A percentile compares a stretch with the other conserved stretches of the same genome.
Conservation (phyloP, 2,888 invertebrate species). For the Sinodicranocentrus sp. region DNA sequence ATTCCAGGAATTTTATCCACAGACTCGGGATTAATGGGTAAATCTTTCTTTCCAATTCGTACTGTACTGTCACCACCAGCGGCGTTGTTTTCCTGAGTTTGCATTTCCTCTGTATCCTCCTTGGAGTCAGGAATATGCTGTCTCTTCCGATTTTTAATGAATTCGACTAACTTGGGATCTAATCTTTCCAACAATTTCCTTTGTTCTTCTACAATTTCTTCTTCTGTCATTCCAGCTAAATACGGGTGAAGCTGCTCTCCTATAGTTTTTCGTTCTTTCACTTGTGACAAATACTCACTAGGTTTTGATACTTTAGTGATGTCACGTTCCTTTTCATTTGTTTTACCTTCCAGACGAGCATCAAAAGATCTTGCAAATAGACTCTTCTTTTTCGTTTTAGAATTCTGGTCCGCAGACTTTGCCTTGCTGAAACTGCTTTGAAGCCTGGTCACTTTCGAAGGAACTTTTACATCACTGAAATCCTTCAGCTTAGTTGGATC, state of each 20-base stretch:
- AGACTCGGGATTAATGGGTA: slow-evolving; percentile 79
- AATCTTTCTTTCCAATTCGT: slow-evolving; percentile 77
- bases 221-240: slow-evolving; percentile 83
- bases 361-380: slow-evolving; percentile 76
- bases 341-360: slow-evolving; percentile 1
- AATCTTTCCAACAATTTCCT: slow-evolving; percentile 83
- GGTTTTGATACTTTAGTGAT: background rate
- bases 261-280: slow-evolving; percentile 8
- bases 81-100: slow-evolving; percentile 11
- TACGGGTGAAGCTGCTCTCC: slow-evolving; percentile 61
- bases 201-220: slow-evolving; percentile 88
- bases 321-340: background rate
- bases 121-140: slow-evolving; percentile 29
- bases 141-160: slow-evolving; percentile 80
- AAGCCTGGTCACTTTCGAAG: slow-evolving; percentile 29
- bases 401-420: background rate
- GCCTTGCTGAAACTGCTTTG: background rate
- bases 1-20: slow-evolving; percentile 90
- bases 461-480: slow-evolving; percentile 25
- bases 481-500: slow-evolving; percentile 50
- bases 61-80: slow-evolving; percentile 48
- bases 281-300: too few relatives aligned
- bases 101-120: slow-evolving; percentile 50
- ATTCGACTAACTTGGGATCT: slow-evolving; percentile 85
- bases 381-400: slow-evolving; percentile 69